Evolutionary conservation across 2,888 invertebrate species (phyloP), one percentile per base, ranked within the genome.

Genomic region (Sinelater perroti): DNA sequence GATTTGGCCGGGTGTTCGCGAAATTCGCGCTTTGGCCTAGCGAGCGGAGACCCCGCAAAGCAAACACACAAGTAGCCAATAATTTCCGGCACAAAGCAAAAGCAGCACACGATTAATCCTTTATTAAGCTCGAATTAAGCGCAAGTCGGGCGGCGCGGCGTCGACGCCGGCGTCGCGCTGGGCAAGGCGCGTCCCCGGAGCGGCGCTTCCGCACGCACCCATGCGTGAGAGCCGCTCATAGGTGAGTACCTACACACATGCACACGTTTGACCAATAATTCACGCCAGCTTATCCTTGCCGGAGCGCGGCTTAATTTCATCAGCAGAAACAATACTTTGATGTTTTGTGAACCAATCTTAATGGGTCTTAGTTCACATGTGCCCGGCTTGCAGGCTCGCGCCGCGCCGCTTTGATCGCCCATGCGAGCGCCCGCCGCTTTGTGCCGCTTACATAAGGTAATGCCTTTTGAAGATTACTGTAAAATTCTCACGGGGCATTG

Each of bases 321-420:
- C 61, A 65, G 45, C 61, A 60, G 54, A 64, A 61, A 67, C 63
- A 66, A 65, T 65, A 67, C 67, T 67, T 67, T 67, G 67, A 67
- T 65, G 67, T 67, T 62, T 65, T 65, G 61, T 66, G 65, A 66
- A 66, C 65, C 66, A 66, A 52, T 65, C 66, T 65, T 66, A 66
- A 66, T 66, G 46, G 64, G 65, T 66, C 66, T 66, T 66, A 66
- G 65, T 63, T 61, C 60, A 60, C 35, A 47, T 56, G 40, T 58
- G 45, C 33, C 47, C 53, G 30, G 54, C 44, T 56, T 53, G 36
- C 38, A 47, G 31, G 16, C 47, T 44, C 52, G 36, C 30, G 58
- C 53, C 58, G 49, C 35, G 46, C 45, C 26, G 35, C 60, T 60
- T 60, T 60, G 60, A 60, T 47, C 56, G 40, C 2, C 16, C 58